Evolutionary conservation across 2,888 invertebrate genomes (phyloP).

Genomic region (Monopis laevigella): DNA sequence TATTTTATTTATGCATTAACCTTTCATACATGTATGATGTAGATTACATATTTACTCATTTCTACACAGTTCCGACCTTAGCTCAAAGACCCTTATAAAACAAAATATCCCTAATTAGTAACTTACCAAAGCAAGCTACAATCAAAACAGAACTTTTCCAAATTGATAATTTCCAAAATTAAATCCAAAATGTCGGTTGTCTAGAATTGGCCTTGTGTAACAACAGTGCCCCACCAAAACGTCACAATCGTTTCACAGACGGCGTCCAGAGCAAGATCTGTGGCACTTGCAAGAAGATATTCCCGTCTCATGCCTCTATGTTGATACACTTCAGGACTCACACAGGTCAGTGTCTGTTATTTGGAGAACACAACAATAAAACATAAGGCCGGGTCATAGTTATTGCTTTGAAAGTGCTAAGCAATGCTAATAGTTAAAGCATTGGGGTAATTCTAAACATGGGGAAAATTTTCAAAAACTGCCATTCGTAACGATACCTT

Average conservation of each 20-base stretch:
- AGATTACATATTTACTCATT: not conserved
- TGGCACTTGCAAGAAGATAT: constrained; percentile 75
- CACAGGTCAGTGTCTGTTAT: constrained; percentile 71
- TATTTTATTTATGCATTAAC: not conserved
- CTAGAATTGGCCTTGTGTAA: constrained; percentile 81
- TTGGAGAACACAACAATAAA: too few species aligned
- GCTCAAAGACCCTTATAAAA: too few species aligned
- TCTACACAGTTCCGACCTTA: not conserved
- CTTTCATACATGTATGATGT: not conserved
- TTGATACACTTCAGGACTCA: constrained; percentile 80
- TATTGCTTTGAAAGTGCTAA: too few species aligned
- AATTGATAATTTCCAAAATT: too few species aligned
- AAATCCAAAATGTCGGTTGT: constrained; percentile 45
- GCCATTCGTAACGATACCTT: too few species aligned
- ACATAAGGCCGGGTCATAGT: too few species aligned
- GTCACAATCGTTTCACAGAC: constrained; percentile 68
- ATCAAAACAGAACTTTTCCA: not conserved
- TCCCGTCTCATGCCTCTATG: constrained; percentile 83
- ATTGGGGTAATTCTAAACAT: too few species aligned
- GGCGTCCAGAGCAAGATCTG: constrained; percentile 70
- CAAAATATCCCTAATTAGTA: too few species aligned
- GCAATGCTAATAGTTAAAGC: too few species aligned
- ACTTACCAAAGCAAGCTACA: not conserved
- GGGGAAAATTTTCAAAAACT: too few species aligned
- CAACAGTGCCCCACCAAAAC: constrained; percentile 73